Evolutionary conservation across 1,140 invertebrate species (phyloP).

Genomic region (Drosophila pachea): DNA sequence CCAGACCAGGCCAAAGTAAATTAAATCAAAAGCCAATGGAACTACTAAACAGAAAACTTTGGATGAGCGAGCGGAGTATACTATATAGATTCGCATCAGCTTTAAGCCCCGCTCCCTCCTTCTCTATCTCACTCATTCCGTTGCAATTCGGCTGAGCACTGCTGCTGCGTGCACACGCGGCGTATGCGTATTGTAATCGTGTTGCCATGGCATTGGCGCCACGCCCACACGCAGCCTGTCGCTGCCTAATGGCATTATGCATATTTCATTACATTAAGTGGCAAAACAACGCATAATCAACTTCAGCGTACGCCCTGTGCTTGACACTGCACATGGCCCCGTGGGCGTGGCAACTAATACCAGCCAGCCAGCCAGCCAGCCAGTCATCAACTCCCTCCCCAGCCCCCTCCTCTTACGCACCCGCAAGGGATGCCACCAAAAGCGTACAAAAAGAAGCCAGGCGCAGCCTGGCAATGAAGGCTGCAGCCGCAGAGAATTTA

Average conservation of each 20-base stretch:
- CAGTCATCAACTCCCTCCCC: too few species aligned
- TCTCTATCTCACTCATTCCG: neutral
- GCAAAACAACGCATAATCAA: slow-evolving; percentile 77
- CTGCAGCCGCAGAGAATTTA: slow-evolving; percentile 15
- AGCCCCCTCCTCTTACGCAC: neutral
- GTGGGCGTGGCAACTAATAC: slow-evolving; percentile 19
- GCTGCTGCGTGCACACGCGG: slow-evolving; percentile 29
- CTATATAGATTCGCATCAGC: neutral
- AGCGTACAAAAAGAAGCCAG: neutral
- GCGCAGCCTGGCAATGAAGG: neutral
- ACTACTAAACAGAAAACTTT: neutral
- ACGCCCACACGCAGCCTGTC: slow-evolving; percentile 10
- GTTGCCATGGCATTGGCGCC: slow-evolving; percentile 19
- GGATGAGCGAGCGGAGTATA: neutral
- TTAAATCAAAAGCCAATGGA: slow-evolving; percentile 4
- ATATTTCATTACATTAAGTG: slow-evolving; percentile 78
- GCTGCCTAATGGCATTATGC: slow-evolving; percentile 68
- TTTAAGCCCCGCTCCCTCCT: neutral
- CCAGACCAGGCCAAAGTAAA: slow-evolving; percentile 5
- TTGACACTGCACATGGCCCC: slow-evolving; percentile 31
- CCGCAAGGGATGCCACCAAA: neutral
- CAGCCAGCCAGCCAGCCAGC: neutral
- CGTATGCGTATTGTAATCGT: slow-evolving; percentile 47
- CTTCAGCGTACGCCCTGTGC: slow-evolving; percentile 30
- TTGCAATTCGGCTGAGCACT: slow-evolving; percentile 2